These are phyloP conservation scores for Euborellia annulipes DNA, from an alignment of 1,140 invertebrate genomes.

Conservation along the genomic window DNA sequence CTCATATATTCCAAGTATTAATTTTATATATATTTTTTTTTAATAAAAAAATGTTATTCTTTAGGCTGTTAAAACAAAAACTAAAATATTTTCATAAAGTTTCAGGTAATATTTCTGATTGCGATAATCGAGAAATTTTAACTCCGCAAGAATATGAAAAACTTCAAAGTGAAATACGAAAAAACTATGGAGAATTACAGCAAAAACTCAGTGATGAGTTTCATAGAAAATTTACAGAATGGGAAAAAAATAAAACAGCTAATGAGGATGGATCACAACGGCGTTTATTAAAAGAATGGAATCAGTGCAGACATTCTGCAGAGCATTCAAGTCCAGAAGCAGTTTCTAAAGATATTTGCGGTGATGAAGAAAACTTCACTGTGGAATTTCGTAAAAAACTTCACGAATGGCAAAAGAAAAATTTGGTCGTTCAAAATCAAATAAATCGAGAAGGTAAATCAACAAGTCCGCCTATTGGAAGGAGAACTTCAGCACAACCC, in stretches of 20 bases:
- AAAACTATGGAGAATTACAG: slow-evolving; percentile 44
- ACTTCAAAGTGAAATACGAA: slow-evolving; percentile 34
- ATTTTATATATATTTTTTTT: no score
- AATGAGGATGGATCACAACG: slow-evolving; percentile 8
- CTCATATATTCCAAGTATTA: no score
- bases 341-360: slow-evolving; percentile 25
- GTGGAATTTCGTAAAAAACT: slow-evolving; percentile 67
- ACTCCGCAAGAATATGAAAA: no score
- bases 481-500: slow-evolving; percentile 21
- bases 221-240: slow-evolving; percentile 50
- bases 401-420: slow-evolving; percentile 69
- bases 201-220: slow-evolving; percentile 54
- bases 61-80: no score
- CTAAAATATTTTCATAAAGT: no score
- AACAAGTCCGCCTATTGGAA: slow-evolving; percentile 22
- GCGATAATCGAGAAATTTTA: no score
- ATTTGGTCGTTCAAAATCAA: slow-evolving; percentile 56
- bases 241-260: slow-evolving; percentile 39
- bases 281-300: slow-evolving; percentile 1
- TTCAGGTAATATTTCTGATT: no score
- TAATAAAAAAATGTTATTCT: no score
- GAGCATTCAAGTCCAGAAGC: not conserved
- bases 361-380: slow-evolving; percentile 46
- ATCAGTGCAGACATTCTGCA: not conserved
- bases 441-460: slow-evolving; percentile 20